Base-by-base conservation (phyloP, 1,140 invertebrate species). In the Druon quercuslanigerum region DNA sequence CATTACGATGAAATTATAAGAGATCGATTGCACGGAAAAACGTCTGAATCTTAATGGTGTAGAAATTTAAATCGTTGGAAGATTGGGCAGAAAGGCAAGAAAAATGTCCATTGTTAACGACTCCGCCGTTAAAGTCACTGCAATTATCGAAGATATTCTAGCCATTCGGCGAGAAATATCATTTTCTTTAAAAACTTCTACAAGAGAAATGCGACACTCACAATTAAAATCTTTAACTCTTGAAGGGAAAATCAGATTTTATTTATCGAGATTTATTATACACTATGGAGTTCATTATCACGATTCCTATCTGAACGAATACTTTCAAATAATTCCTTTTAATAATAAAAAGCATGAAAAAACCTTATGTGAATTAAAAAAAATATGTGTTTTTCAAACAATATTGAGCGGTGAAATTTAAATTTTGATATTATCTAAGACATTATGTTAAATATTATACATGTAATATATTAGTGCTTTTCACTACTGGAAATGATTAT, bases 71-170 rank as follows among this genome's bases (percentile, higher is more conserved):
- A 83, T 82, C 51, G 80, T 71, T 50, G 57, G 46, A 3, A 40
- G 50, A 71, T 74, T 40, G 72, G 50, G 19, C 66, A 66, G 60
- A 72, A 77, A 85, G 66, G 50, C n/a, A 72, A 66, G 60, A 72
- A 77, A 85, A 78, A 81, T 79, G 73, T 79, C 60, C 66, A 71
- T 71, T 80, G 77, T 51, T 87, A 87, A 87, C 84, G 86, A 87
- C 79, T 75, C 56, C 74, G 79, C 86, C 85, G 81, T 84, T 86
- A 83, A 60, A 80, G 79, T 79, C 80, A 71, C 72, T 75, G 77
- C 83, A 86, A 86, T 87, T 87, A 86, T 86, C 80, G 85, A 77
- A 77, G 76, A 77, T 83, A 76, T 66, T 46, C 14, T 40, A 46
- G 14, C 40, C 25, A 66, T 66, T 66, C 13, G 12, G 57, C 25